These are phyloP conservation scores for Bos indicus DNA, from an alignment of 2,113 vertebrate genomes.

Conservation along the genomic window DNA sequence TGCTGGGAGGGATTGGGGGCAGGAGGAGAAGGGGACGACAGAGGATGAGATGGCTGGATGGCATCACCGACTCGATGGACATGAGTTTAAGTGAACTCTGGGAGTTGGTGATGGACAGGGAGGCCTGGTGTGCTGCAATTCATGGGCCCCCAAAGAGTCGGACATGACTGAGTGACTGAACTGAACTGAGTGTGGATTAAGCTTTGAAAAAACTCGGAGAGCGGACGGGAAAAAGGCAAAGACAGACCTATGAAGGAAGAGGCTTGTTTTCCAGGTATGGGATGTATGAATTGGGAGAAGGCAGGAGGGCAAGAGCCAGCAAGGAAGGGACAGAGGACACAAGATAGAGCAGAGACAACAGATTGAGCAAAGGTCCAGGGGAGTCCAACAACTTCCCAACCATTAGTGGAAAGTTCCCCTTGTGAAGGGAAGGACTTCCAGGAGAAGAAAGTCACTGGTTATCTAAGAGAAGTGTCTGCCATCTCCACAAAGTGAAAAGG, in stretches of 20 bases:
- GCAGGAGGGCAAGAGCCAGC: background rate
- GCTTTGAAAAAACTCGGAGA: background rate
- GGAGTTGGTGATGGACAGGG: no score
- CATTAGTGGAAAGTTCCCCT: background rate
- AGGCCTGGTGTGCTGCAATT: no score
- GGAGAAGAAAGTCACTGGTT: background rate
- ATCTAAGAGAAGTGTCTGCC: background rate
- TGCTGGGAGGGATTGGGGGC: no score
- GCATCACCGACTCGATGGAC: no score
- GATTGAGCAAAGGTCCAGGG: background rate
- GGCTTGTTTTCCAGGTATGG: background rate
- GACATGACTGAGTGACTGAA: no score
- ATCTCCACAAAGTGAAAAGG: background rate
- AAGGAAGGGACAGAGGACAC: background rate
- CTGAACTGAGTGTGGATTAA: background rate
- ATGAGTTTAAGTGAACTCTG: no score
- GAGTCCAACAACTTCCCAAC: background rate
- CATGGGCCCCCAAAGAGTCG: fast-evolving
- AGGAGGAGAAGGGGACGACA: no score
- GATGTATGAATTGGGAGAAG: background rate
- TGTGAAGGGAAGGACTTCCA: background rate
- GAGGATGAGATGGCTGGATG: no score
- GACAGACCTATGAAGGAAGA: background rate
- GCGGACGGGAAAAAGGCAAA: background rate
- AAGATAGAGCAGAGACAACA: background rate